Conservation (phyloP, 1,140 invertebrate species). For the Cyrtorhinus lividipennis region DNA sequence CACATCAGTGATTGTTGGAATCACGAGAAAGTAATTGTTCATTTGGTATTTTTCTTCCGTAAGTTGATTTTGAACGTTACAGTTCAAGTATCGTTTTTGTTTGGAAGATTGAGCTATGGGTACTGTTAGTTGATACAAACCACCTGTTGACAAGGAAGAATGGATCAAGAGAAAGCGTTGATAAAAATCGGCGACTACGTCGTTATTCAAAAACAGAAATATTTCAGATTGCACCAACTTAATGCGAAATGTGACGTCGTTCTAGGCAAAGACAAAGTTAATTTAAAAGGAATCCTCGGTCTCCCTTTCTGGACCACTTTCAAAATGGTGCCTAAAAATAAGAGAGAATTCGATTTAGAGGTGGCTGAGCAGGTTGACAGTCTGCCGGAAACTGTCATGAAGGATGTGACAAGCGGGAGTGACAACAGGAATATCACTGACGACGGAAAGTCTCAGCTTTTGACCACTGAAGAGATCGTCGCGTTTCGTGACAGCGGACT, state of each 20-base stretch:
- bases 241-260: constrained; percentile 40
- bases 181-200: constrained; percentile 51
- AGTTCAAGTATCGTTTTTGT: no score
- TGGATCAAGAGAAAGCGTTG: constrained; percentile 23
- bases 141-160: no score
- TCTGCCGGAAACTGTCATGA: constrained; percentile 29
- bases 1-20: no score
- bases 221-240: constrained; percentile 58
- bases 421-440: constrained; percentile 78
- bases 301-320: constrained; percentile 63
- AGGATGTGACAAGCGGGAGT: constrained; percentile 35
- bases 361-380: constrained; percentile 35
- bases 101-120: no score
- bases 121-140: no score
- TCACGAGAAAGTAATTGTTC: no score
- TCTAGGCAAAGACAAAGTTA: constrained; percentile 54
- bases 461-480: constrained; percentile 68
- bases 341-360: constrained; percentile 41
- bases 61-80: no score
- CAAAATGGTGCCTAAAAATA: constrained; percentile 50
- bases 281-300: constrained; percentile 51
- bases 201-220: constrained; percentile 57
- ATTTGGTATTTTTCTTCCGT: no score
- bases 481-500: constrained; percentile 55
- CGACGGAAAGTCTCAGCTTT: constrained; percentile 69